Conservation (phyloP, 1,140 invertebrate genomes). For the Kradibia gibbosae region DNA sequence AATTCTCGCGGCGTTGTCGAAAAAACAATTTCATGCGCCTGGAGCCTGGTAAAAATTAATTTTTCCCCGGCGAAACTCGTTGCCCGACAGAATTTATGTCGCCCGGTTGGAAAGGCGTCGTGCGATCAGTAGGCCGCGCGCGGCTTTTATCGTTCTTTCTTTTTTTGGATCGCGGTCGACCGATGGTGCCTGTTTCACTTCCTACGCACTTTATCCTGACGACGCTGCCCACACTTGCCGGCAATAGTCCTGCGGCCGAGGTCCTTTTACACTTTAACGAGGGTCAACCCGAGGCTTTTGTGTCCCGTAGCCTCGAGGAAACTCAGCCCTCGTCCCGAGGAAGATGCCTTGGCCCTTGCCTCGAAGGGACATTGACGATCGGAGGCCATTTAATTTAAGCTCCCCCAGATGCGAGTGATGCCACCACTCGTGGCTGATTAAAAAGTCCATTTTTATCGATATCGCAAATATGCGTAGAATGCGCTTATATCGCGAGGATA, state of each 20-base stretch:
- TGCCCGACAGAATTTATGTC: conserved; percentile 33
- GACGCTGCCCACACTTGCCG: background rate
- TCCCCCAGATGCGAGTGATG: no score
- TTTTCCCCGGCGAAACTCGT: conserved; percentile 25
- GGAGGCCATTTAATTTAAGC: no score
- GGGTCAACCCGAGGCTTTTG: no score
- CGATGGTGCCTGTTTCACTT: conserved; percentile 22
- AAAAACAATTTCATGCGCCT: conserved; percentile 21
- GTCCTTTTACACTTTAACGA: background rate
- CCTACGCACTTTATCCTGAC: conserved; percentile 30
- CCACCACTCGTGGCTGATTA: no score
- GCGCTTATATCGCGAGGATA: no score
- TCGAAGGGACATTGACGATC: no score
- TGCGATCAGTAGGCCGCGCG: conserved; percentile 19
- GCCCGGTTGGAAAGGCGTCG: no score
- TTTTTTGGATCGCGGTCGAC: background rate
- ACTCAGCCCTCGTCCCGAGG: no score
- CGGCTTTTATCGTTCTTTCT: conserved; percentile 2
- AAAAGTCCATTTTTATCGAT: no score
- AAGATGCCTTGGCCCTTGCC: no score
- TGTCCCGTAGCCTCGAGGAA: no score
- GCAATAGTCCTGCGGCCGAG: background rate
- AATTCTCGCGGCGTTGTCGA: conserved; percentile 1
- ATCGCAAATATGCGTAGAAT: no score
- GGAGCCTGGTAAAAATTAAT: background rate